Conservation (phyloP, 2,888 invertebrate species). For the Drosophila affinis region DNA sequence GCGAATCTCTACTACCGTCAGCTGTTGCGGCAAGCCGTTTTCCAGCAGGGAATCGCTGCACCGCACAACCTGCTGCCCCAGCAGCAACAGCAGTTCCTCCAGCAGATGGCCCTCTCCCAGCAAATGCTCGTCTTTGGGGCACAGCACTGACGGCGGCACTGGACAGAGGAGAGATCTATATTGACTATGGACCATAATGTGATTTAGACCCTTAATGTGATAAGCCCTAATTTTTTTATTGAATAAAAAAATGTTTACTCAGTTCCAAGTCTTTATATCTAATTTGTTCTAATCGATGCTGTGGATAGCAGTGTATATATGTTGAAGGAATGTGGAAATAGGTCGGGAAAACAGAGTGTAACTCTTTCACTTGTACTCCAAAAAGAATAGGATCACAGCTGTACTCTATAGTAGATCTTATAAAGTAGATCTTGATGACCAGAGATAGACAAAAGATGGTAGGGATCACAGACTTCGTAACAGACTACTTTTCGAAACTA, state of each 20-base stretch:
- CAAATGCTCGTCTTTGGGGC: constrained; percentile 62
- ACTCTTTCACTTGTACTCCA: too few species aligned
- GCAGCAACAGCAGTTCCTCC: constrained; percentile 67
- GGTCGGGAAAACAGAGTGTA: too few species aligned
- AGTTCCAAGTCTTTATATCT: neutral
- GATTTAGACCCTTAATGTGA: constrained; percentile 49
- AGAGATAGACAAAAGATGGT: too few species aligned
- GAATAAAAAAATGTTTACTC: constrained; percentile 8
- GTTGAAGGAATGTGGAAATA: too few species aligned
- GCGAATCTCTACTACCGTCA: constrained; percentile 72
- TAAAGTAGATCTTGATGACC: too few species aligned
- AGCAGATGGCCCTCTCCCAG: constrained; percentile 68
- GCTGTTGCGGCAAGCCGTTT: constrained; percentile 63
- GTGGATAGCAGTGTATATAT: too few species aligned
- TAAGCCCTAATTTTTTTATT: constrained; percentile 52
- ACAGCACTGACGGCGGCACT: constrained; percentile 16
- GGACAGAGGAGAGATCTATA: neutral
- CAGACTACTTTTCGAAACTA: too few species aligned
- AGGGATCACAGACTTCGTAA: too few species aligned
- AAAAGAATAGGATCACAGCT: too few species aligned
- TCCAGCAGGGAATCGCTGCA: constrained; percentile 37
- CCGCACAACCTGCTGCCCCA: constrained; percentile 37
- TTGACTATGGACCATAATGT: constrained; percentile 46
- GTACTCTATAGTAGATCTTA: too few species aligned
- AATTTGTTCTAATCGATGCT: too few species aligned